Percentiles rank a stretch among this genome's conserved stretches.
These are phyloP conservation scores for Cepaea hortensis DNA, from an alignment of 2,888 invertebrate species.

Conservation along the genomic window DNA sequence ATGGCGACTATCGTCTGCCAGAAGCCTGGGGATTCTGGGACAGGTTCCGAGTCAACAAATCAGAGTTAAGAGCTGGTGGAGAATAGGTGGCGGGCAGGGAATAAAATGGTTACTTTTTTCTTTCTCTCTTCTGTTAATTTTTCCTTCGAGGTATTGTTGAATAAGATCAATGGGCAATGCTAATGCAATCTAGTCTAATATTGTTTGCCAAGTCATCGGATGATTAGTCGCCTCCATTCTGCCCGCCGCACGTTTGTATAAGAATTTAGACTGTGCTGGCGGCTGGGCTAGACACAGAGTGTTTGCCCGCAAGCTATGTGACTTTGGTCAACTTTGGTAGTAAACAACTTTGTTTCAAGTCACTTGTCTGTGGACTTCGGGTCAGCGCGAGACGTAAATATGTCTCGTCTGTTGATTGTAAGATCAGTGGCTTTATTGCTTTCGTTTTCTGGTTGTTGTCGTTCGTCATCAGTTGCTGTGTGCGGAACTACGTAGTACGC, in stretches of 20 bases:
- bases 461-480: too few species aligned
- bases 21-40: conserved; percentile 33
- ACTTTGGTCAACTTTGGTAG: not conserved
- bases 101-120: not conserved
- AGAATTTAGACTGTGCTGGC: conserved; percentile 17
- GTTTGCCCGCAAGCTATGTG: not conserved
- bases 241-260: conserved; percentile 26
- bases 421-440: too few species aligned
- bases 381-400: too few species aligned
- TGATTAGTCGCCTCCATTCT: conserved; percentile 38
- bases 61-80: conserved; percentile 16
- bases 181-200: conserved; percentile 35
- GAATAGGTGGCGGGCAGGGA: not conserved
- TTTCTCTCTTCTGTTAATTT: not conserved
- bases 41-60: conserved; percentile 30
- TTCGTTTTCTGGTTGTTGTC: too few species aligned
- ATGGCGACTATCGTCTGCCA: conserved; percentile 45
- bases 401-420: too few species aligned
- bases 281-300: not conserved
- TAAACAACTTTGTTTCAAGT: conserved; percentile 2
- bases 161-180: conserved; percentile 34
- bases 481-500: too few species aligned
- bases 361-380: too few species aligned
- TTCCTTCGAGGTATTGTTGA: conserved; percentile 12
- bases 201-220: conserved; percentile 40